Percentiles rank a stretch among this genome's conserved stretches.
phyloP scores from a whole-genome alignment of 2,888 invertebrate genomes.

The Cephalotes varians region DNA sequence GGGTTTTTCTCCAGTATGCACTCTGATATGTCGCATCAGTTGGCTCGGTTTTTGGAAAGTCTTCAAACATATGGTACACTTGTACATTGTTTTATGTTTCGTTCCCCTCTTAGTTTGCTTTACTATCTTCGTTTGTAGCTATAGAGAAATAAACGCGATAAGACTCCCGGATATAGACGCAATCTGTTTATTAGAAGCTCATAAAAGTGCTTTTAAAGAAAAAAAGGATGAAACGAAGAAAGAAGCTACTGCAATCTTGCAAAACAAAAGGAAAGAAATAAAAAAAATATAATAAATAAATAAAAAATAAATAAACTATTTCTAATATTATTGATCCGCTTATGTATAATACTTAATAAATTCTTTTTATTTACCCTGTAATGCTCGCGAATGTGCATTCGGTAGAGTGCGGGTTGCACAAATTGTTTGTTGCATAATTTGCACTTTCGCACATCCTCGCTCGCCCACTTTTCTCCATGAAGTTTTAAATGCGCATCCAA shows the following conservation, averaged over 20 bases:
- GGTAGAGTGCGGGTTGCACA: slow-evolving; percentile 85
- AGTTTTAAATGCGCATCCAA: slow-evolving; percentile 83
- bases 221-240: not conserved
- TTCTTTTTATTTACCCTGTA: slow-evolving; percentile 86
- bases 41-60: slow-evolving; percentile 89
- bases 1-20: slow-evolving; percentile 90
- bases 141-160: slow-evolving; percentile 26
- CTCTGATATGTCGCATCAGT: slow-evolving; percentile 88
- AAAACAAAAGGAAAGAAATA: not conserved
- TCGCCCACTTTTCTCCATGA: slow-evolving; percentile 82
- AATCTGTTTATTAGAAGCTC: slow-evolving; percentile 13
- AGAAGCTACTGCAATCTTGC: not conserved
- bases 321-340: not conserved
- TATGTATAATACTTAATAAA: not conserved
- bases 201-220: not conserved
- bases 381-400: slow-evolving; percentile 87
- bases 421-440: slow-evolving; percentile 88
- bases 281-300: not conserved
- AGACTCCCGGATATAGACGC: not conserved
- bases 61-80: slow-evolving; percentile 87
- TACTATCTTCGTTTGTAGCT: slow-evolving; percentile 80
- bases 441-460: slow-evolving; percentile 86
- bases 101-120: slow-evolving; percentile 81
- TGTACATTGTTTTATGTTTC: slow-evolving; percentile 82
- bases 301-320: not conserved